Evolutionary conservation across 2,797 vertebrate species (phyloP).

Genomic region (Peromyscus attwateri): DNA sequence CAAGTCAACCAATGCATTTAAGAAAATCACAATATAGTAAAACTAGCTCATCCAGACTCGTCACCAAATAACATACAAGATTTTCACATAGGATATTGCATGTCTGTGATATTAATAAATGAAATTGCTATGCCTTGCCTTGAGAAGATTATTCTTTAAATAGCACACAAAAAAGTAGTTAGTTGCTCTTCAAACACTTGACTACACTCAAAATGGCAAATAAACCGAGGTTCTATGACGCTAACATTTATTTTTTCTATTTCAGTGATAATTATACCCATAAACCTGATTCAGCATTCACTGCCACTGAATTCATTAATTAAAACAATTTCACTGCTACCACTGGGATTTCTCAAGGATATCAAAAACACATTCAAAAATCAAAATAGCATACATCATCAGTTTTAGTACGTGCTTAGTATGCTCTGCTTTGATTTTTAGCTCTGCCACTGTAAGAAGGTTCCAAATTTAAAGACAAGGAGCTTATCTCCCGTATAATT

Average conservation of each 20-base stretch:
- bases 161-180: constrained; percentile 36
- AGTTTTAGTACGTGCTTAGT: constrained; percentile 77
- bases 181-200: constrained; percentile 63
- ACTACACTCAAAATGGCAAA: constrained; percentile 78
- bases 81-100: constrained; percentile 41
- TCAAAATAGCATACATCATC: constrained; percentile 85
- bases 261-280: constrained; percentile 84
- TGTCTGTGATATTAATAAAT: constrained; percentile 56
- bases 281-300: constrained; percentile 86
- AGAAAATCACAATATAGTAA: constrained; percentile 53
- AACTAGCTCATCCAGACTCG: not conserved
- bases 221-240: constrained; percentile 57
- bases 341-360: constrained; percentile 87
- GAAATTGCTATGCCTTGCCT: constrained; percentile 35
- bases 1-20: constrained; percentile 48
- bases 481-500: not conserved
- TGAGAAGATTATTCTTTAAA: constrained; percentile 68
- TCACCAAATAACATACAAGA: constrained; percentile 36
- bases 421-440: constrained; percentile 70
- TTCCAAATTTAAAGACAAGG: constrained; percentile 65
- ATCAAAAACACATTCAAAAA: constrained; percentile 87
- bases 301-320: constrained; percentile 86
- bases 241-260: constrained; percentile 80
- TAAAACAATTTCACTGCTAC: constrained; percentile 87
- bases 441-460: constrained; percentile 71